A percentile compares a stretch with the other conserved stretches of the same genome.
phyloP scores from a whole-genome alignment of 2,797 vertebrate species.

The Rhincodon typus region DNA sequence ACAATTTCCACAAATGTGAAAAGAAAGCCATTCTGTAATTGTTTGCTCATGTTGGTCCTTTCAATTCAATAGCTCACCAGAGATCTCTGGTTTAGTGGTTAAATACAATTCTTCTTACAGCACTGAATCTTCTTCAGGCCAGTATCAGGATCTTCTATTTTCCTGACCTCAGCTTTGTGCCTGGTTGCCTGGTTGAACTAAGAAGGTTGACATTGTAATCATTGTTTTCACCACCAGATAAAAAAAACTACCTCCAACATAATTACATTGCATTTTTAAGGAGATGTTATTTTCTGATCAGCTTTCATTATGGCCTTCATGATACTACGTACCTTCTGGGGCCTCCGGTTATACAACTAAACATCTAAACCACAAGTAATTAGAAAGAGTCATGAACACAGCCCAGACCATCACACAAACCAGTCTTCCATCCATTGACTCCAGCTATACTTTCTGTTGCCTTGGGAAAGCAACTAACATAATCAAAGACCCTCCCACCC shows the following conservation, averaged over 20 bases:
- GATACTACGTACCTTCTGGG: background rate
- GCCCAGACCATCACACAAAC: too few relatives aligned
- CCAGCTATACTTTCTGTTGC: too few relatives aligned
- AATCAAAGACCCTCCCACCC: too few relatives aligned
- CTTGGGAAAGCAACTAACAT: too few relatives aligned
- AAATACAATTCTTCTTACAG: background rate
- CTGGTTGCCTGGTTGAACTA: background rate
- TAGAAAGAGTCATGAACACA: too few relatives aligned
- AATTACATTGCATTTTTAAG: background rate
- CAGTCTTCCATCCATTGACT: too few relatives aligned
- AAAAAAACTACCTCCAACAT: background rate
- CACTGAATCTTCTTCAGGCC: background rate
- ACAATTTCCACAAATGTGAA: background rate
- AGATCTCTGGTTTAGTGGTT: background rate
- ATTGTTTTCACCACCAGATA: background rate
- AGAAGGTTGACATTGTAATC: background rate
- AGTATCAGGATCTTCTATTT: background rate
- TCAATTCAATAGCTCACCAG: background rate
- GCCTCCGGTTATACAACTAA: background rate
- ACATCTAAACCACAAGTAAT: too few relatives aligned
- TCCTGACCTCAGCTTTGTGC: background rate
- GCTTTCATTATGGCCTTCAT: background rate
- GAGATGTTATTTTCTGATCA: background rate
- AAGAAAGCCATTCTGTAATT: background rate
- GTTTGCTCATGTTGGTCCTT: background rate